Evolutionary conservation across 2,797 vertebrate species (phyloP), one percentile per base, ranked within the genome.

Genomic region (Halcyon badia): DNA sequence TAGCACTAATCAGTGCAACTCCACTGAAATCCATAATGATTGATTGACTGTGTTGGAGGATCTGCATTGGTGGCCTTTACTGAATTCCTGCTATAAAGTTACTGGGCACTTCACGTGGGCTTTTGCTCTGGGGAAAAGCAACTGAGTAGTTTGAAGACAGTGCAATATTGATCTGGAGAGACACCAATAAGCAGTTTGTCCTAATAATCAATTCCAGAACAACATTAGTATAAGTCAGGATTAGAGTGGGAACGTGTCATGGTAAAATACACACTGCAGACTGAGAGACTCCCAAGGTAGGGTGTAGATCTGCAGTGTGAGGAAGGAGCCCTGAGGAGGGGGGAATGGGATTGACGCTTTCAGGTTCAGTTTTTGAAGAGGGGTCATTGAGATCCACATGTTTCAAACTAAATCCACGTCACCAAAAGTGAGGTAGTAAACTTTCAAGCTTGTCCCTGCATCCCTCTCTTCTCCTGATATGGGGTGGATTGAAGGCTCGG

Each of bases 161-260:
- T 15, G 54, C 87, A 94, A 49, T 66, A 96, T 11, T 84, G 92
- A 89, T 95, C 90, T 92, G 58, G 89, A 90, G 48, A 62, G 61
- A 68, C 20, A 68, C 64, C 68, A 69, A 41, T 72, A 44, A 82
- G 77, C 65, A 85, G 66, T 76, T 88, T 62, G 9, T 73, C 28
- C 66, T 42, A 68, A 76, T 65, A 92, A 89, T 79, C 42, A 30
- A 88, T 85, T 41, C 25, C 39, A 87, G 75, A 80, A 62, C 21
- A 75, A 12, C 48, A 83, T 79, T 64, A 64, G 24, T 78, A 11
- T 94, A 82, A 75, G 10, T 90, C 69, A 84, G n/a, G 65, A 61
- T 75, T 48, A 73, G 73, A 58, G 80, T n/a, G 83, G 35, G 57
- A 70, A 9, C 3, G 4, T 16, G 30, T 46, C 8, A 16, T 14